Percentiles rank a stretch among this genome's conserved stretches.
phyloP scores from a whole-genome alignment of 2,113 vertebrate species.

The Antechinus stuartii region DNA sequence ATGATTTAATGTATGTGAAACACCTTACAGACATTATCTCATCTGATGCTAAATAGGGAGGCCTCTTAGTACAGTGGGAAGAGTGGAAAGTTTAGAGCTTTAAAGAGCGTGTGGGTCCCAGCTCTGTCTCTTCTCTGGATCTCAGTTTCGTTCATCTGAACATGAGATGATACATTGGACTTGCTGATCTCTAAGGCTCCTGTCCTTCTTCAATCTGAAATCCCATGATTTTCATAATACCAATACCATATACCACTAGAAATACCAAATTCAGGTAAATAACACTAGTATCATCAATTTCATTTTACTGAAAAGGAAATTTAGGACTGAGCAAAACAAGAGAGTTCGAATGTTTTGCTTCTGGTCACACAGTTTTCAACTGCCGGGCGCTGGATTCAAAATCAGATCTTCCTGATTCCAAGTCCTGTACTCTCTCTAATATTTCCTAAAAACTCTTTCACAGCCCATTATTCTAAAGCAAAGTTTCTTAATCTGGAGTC shows the following conservation, averaged over 20 bases:
- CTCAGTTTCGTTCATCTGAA: not conserved
- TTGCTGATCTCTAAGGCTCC: not conserved
- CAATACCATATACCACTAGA: too few relatives aligned
- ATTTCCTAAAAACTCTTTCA: not conserved
- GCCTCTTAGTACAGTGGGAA: not conserved
- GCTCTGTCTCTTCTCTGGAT: not conserved
- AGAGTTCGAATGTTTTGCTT: not conserved
- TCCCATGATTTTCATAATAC: not conserved
- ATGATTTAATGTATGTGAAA: not conserved
- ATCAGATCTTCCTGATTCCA: not conserved
- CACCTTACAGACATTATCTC: not conserved
- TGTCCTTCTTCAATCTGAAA: not conserved
- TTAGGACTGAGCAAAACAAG: not conserved
- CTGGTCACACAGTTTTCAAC: not conserved
- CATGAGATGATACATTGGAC: not conserved
- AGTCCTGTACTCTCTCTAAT: not conserved
- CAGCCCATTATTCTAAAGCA: not conserved
- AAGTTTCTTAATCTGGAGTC: not conserved
- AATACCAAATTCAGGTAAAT: not conserved
- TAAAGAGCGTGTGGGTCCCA: not conserved
- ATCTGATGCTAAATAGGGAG: not conserved
- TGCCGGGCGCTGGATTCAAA: not conserved
- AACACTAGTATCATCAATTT: not conserved
- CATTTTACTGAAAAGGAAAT: not conserved
- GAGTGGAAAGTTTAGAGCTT: not conserved